These are phyloP conservation scores for Gastrophryne carolinensis DNA, from an alignment of 2,797 vertebrate genomes.

Conservation along the genomic window DNA sequence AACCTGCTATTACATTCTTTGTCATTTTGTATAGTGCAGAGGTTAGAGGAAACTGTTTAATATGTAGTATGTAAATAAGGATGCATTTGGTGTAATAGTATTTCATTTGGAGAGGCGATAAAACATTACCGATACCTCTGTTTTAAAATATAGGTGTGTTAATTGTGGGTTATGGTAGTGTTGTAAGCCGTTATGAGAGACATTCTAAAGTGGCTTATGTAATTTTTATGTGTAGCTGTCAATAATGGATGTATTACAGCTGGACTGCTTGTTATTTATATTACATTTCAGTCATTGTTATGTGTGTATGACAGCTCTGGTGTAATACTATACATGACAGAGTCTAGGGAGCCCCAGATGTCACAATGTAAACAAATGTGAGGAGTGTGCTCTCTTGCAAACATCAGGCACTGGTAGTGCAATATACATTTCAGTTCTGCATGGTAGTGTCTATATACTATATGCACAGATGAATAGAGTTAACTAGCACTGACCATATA, in stretches of 20 bases:
- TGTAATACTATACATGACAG: constrained; percentile 1
- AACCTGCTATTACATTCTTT: too few relatives aligned
- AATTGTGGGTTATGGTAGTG: not conserved
- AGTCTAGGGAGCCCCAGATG: not conserved
- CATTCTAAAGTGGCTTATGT: not conserved
- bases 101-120: not conserved
- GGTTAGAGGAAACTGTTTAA: too few relatives aligned
- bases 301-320: not conserved
- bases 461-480: too few relatives aligned
- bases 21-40: too few relatives aligned
- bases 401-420: not conserved
- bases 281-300: not conserved
- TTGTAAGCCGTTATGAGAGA: not conserved
- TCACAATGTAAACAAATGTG: constrained; percentile 15
- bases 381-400: not conserved
- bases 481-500: too few relatives aligned
- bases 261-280: not conserved
- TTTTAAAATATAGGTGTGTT: too few relatives aligned
- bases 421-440: not conserved
- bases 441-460: not conserved
- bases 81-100: too few relatives aligned
- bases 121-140: not conserved
- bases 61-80: too few relatives aligned
- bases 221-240: not conserved
- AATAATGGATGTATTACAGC: not conserved